Evolutionary conservation across 1,140 invertebrate genomes (phyloP).

Genomic region (Drosophila mojavensis): DNA sequence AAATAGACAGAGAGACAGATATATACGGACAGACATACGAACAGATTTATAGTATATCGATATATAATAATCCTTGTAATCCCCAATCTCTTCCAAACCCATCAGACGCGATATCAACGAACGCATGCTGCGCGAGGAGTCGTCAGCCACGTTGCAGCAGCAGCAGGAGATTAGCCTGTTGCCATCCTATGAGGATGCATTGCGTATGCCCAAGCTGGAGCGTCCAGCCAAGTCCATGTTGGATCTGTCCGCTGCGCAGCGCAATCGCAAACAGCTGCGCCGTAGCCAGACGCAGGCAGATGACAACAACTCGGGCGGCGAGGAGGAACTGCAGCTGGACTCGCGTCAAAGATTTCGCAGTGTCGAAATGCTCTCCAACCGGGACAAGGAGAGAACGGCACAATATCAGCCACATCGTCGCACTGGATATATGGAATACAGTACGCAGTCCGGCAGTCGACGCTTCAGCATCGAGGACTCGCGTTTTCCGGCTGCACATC

Average conservation of each 20-base stretch:
- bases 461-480: slow-evolving; percentile 74
- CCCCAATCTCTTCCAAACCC: background rate
- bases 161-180: slow-evolving; percentile 87
- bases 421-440: slow-evolving; percentile 72
- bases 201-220: slow-evolving; percentile 88
- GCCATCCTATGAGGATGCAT: slow-evolving; percentile 90
- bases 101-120: slow-evolving; percentile 85
- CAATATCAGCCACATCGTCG: slow-evolving; percentile 66
- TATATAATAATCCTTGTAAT: too few species aligned
- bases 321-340: slow-evolving; percentile 77
- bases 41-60: too few species aligned
- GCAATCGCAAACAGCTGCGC: slow-evolving; percentile 70
- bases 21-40: too few species aligned
- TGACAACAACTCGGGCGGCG: slow-evolving; percentile 53
- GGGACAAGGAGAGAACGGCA: slow-evolving; percentile 68
- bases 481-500: slow-evolving; percentile 72
- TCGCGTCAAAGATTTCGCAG: slow-evolving; percentile 74
- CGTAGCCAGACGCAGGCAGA: slow-evolving; percentile 84
- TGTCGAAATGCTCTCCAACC: slow-evolving; percentile 80
- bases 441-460: slow-evolving; percentile 72
- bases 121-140: slow-evolving; percentile 86
- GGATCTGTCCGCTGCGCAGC: slow-evolving; percentile 74
- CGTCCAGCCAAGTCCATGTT: slow-evolving; percentile 86
- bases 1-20: too few species aligned
- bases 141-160: slow-evolving; percentile 85